phyloP scores from a whole-genome alignment of 2,113 vertebrate species.

The Megaceryle maxima region DNA sequence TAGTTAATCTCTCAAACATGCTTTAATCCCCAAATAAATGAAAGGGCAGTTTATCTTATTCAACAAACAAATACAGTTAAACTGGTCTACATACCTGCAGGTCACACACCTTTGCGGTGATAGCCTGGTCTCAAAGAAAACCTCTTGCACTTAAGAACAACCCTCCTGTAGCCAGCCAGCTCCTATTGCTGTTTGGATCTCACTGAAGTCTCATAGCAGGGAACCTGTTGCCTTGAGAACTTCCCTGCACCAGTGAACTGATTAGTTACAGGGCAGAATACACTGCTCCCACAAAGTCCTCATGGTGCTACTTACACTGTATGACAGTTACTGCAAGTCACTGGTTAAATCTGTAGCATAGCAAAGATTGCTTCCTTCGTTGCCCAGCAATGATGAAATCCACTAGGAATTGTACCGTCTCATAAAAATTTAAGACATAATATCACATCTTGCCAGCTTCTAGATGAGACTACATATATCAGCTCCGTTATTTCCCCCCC shows the following conservation, averaged over 20 bases:
- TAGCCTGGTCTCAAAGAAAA: background rate
- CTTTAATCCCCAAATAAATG: background rate
- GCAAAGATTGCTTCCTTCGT: background rate
- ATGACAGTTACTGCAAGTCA: background rate
- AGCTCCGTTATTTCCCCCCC: background rate
- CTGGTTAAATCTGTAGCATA: background rate
- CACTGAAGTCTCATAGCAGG: background rate
- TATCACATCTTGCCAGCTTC: background rate
- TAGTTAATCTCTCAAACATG: background rate
- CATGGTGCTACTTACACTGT: background rate
- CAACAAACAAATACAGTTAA: background rate
- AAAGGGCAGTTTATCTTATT: background rate
- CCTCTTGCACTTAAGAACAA: background rate
- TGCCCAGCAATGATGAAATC: conserved; percentile 7
- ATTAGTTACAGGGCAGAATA: background rate
- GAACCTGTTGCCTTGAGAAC: background rate
- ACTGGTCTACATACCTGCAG: background rate
- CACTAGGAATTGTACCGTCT: background rate
- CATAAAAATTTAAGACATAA: background rate
- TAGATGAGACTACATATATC: background rate
- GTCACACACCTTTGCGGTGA: background rate
- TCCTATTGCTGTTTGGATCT: background rate
- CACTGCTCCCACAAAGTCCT: background rate
- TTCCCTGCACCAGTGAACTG: background rate
- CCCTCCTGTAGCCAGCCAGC: background rate